Percentiles rank a stretch among this genome's conserved stretches.
These are phyloP conservation scores for Serrognathus titanus DNA, from an alignment of 2,888 invertebrate genomes.

Conservation along the genomic window DNA sequence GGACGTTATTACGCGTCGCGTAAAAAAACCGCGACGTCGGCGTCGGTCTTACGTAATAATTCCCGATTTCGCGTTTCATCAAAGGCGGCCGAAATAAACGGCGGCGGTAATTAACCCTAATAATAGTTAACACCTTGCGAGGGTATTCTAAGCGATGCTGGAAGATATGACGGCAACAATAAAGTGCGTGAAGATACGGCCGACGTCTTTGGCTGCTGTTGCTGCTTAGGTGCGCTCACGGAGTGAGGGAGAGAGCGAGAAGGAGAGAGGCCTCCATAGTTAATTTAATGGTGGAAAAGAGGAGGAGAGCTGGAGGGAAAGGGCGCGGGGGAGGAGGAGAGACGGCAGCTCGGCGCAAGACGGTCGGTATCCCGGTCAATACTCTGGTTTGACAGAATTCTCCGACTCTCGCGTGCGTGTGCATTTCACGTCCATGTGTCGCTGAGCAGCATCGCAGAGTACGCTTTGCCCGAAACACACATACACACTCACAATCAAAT, in stretches of 20 bases:
- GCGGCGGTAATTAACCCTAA: neutral
- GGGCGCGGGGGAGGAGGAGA: neutral
- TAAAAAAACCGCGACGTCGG: too few relatives aligned
- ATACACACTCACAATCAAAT: neutral
- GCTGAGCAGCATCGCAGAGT: neutral
- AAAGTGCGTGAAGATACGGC: conserved; percentile 3
- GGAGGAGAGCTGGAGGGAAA: neutral
- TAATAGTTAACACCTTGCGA: conserved; percentile 1
- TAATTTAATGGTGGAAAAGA: neutral
- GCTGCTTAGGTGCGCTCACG: too few relatives aligned
- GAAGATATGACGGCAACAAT: conserved; percentile 1
- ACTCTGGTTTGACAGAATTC: conserved; percentile 25
- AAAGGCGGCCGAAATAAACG: too few relatives aligned
- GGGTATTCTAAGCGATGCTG: neutral
- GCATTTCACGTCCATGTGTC: conserved; percentile 16
- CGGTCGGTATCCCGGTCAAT: conserved; percentile 29
- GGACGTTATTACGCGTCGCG: too few relatives aligned
- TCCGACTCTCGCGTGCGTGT: conserved; percentile 25
- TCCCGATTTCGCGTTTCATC: too few relatives aligned
- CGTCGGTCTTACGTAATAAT: too few relatives aligned
- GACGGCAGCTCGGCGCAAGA: conserved; percentile 25
- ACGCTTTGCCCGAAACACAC: neutral
- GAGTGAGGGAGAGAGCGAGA: neutral
- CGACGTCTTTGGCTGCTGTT: neutral
- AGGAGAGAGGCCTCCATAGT: neutral